Percentiles rank a stretch among this genome's conserved stretches.
Conservation (phyloP, 2,797 vertebrate species). For the Pyrrhura leucotis region DNA sequence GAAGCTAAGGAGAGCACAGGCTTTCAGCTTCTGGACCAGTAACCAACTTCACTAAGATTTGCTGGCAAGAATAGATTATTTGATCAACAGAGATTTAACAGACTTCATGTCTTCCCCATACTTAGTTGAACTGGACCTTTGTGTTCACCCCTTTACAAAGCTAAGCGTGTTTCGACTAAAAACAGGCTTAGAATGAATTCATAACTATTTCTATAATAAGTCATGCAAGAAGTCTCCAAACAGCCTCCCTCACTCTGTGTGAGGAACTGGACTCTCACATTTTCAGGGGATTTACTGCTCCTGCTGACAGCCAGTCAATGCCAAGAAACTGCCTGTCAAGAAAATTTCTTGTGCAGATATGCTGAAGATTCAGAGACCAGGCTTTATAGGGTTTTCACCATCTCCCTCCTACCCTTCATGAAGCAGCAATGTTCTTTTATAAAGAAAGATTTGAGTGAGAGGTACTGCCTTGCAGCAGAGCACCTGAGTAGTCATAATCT, state of each 20-base stretch:
- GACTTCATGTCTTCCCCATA: background rate
- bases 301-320: conserved; percentile 2
- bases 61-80: background rate
- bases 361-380: background rate
- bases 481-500: background rate
- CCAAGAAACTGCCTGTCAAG: conserved; percentile 17
- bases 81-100: background rate
- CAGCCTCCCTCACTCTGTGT: background rate
- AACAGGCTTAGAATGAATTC: background rate
- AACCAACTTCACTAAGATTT: background rate
- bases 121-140: background rate
- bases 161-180: background rate
- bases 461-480: background rate
- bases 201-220: background rate
- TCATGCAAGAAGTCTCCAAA: background rate
- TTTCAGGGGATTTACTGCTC: background rate
- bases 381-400: background rate
- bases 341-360: background rate
- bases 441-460: background rate
- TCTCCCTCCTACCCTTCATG: background rate
- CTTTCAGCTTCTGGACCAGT: background rate
- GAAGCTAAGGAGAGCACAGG: background rate
- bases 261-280: conserved; percentile 7
- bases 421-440: background rate
- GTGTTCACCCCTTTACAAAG: rapidly evolving